Evolutionary conservation across 1,140 invertebrate species (phyloP).

Genomic region (Drosophila ananassae): DNA sequence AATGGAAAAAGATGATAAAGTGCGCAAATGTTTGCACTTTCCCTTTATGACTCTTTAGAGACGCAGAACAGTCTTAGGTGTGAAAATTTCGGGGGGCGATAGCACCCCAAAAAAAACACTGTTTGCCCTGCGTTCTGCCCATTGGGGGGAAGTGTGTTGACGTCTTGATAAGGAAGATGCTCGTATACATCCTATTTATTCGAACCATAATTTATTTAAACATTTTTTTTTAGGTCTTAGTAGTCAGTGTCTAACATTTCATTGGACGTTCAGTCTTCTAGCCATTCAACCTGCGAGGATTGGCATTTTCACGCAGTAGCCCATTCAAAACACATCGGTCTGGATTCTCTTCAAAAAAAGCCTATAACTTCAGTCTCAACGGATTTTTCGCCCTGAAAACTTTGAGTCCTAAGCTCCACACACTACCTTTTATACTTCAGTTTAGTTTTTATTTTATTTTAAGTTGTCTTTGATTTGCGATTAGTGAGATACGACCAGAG

Average conservation of each 20-base stretch:
- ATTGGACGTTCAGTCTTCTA: neutral
- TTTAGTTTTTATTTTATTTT: neutral
- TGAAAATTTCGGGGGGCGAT: conserved; percentile 19
- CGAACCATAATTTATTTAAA: conserved; percentile 39
- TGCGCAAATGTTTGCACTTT: conserved; percentile 81
- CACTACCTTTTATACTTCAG: conserved; percentile 6
- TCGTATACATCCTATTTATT: conserved; percentile 46
- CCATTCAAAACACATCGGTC: conserved; percentile 39
- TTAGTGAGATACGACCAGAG: neutral
- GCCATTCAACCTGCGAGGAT: neutral
- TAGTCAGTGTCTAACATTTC: conserved; percentile 4
- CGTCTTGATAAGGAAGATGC: conserved; percentile 67
- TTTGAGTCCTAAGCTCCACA: conserved; percentile 2
- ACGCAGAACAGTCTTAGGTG: conserved; percentile 51
- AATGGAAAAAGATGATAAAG: conserved; percentile 79
- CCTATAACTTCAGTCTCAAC: conserved; percentile 1
- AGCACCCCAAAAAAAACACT: conserved; percentile 11
- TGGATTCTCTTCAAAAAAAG: conserved; percentile 11
- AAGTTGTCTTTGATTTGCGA: neutral
- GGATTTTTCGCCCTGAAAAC: neutral
- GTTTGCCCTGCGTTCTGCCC: conserved; percentile 9
- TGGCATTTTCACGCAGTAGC: conserved; percentile 60
- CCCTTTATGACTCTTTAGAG: conserved; percentile 77
- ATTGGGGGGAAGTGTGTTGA: conserved; percentile 39
- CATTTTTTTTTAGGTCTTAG: neutral